Base-by-base conservation (phyloP, 1,140 invertebrate species). In the Limonius californicus region DNA sequence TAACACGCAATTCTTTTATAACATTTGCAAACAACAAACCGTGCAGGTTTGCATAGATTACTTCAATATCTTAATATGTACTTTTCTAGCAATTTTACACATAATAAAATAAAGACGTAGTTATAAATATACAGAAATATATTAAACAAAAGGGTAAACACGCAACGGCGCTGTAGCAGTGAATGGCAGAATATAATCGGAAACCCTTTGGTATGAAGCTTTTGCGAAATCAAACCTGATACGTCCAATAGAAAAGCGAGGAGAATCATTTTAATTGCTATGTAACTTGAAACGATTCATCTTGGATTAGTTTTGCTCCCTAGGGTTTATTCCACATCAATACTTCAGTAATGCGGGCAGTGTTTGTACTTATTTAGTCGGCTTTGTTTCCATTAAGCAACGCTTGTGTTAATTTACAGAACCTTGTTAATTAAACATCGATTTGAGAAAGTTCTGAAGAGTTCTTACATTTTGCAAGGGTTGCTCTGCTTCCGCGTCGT, bases 371-470 rank as follows among this genome's bases (percentile, higher is more conserved):
- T 61, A 61, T 56, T 61, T 61, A 55, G 59, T 61, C 20, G 32
- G 50, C 53, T 55, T 61, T 61, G 50, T 62, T 62, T 57, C 54
- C 60, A 57, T 56, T 62, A 62, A 62, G 50, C 54, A 35, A 57
- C 39, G 42, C 32, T 57, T 57, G 32, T 55, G 60, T 45, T 61
- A 56, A 62, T 62, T 62, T 62, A 62, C 39, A 45, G 20, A 42
- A 43, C 54, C 60, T 62, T 27, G 39, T 56, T 62, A 62, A 62
- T 62, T 62, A 62, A 62, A 62, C 54, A 62, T 62, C 53, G 54
- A 62, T 62, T 62, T 62, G n/a, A 18, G 42, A 45, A 45, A 45
- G n/a, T 45, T 45, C 42, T 45, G 14, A 18, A 45, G 42, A 45
- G n/a, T 45, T 45, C 16, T 18, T 45, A 27, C 42, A 45, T 45